Base-by-base conservation (phyloP, 2,888 invertebrate species). In the Sussaba pulchella region DNA sequence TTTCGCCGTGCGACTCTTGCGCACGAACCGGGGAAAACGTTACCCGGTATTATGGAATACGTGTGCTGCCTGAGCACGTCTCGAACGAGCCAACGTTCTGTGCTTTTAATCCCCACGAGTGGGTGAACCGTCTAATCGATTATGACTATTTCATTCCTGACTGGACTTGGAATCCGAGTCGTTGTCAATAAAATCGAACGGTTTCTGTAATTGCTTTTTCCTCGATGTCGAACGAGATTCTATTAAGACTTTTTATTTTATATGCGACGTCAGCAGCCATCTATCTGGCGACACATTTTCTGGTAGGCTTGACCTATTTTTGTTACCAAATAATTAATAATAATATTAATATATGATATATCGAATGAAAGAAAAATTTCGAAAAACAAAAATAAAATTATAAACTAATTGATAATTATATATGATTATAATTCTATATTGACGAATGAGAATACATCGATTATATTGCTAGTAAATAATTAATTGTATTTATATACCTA, bases 81-180 rank as follows among this genome's bases (percentile, higher is more conserved):
- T 59, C 69, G 47, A 36, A 31, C 50, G 66, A 43, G 59, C 64
- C 61, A 61, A 71, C 64, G 45, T 57, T 77, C 41, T 31, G 57
- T 63, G 69, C 69, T 70, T 67, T 69, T 63, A 64, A 64, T 73
- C 63, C 67, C 57, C 14, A 14, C 17, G 14, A 17, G 31, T 17
- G 19, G 31, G 31, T 17, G 19, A 36, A 21, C 64, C 10, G 39
- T 43, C 14, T 52, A 76, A 73, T 50, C 72, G 59, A 72, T 73
- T 41, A 81, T 81, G 80, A 66, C 41, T 19, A 54, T 76, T 81
- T 67, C 43, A 81, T 76, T 76, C 47, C 43, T 17, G 14, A 6
- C 41, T 45, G 21, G 19, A 72, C 64, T 69, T 10, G 31, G n/a
- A 67, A 69, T 52, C 24, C 12, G 26, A n/a, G 10, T 14, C 2